Percentiles rank a stretch among this genome's conserved stretches.
These are phyloP conservation scores for Muntiacus muntjak DNA, from an alignment of 2,113 vertebrate genomes.

Conservation along the genomic window DNA sequence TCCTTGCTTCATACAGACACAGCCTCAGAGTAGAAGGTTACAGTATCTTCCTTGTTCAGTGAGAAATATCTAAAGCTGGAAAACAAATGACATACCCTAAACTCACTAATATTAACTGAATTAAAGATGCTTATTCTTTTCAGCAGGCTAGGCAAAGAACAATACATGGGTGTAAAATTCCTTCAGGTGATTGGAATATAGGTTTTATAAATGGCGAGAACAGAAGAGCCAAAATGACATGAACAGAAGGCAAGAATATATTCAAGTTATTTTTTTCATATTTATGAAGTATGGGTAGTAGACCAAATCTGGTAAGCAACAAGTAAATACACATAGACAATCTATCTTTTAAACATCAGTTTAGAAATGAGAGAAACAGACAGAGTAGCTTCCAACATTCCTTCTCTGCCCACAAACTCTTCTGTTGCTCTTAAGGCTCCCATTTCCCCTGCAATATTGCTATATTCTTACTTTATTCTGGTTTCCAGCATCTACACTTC, in stretches of 20 bases:
- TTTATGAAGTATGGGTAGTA: neutral
- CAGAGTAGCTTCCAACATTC: accelerated
- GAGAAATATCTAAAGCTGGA: neutral
- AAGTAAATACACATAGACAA: neutral
- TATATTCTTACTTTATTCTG: neutral
- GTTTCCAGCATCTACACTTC: neutral
- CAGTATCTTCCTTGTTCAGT: neutral
- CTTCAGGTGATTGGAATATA: neutral
- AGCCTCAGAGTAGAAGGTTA: neutral
- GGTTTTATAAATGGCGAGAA: neutral
- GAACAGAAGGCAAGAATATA: neutral
- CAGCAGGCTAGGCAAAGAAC: neutral
- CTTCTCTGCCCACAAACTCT: neutral
- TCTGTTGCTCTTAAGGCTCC: neutral
- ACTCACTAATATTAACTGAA: neutral
- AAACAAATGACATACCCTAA: neutral
- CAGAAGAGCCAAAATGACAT: neutral
- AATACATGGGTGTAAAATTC: neutral
- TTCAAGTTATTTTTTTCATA: neutral
- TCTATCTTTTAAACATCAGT: neutral
- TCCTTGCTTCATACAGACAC: neutral
- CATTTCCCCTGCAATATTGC: neutral
- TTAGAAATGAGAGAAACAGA: neutral
- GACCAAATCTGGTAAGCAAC: neutral
- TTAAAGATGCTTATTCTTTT: neutral